Conservation (phyloP, 2,113 vertebrate genomes). For the Phrynosoma platyrhinos region DNA sequence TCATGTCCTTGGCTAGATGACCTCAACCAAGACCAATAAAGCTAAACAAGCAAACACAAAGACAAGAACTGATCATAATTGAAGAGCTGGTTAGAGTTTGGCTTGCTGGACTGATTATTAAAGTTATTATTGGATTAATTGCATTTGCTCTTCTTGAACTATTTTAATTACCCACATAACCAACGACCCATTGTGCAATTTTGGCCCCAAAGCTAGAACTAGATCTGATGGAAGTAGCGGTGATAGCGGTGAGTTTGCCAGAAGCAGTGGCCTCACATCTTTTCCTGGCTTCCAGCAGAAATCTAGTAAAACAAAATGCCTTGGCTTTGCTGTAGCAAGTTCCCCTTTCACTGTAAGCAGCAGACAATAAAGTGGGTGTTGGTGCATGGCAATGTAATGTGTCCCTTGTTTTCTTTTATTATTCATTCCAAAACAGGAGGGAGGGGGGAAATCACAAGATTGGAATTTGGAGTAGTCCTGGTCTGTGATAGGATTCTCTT, state of each 20-base stretch:
- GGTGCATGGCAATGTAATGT: neutral
- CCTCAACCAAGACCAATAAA: neutral
- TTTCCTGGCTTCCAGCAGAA: neutral
- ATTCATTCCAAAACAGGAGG: neutral
- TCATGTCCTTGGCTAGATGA: conserved; percentile 24
- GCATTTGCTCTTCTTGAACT: neutral
- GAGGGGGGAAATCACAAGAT: neutral
- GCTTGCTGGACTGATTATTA: neutral
- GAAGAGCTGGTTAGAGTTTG: conserved; percentile 15
- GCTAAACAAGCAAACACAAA: neutral
- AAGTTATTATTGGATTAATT: conserved; percentile 18
- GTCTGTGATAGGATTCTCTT: too few relatives aligned
- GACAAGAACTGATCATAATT: neutral
- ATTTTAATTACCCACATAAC: conserved; percentile 10
- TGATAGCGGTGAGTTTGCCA: neutral
- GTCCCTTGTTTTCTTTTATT: neutral
- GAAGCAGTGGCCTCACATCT: neutral
- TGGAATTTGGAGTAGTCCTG: neutral
- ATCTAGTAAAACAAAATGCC: neutral
- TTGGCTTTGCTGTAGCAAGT: neutral
- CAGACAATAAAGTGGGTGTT: neutral
- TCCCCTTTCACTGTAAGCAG: too few relatives aligned
- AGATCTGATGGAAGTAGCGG: neutral
- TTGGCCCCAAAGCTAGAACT: neutral
- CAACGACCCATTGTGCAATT: neutral